phyloP scores from a whole-genome alignment of 2,888 invertebrate species.

The Folsomia candida region DNA sequence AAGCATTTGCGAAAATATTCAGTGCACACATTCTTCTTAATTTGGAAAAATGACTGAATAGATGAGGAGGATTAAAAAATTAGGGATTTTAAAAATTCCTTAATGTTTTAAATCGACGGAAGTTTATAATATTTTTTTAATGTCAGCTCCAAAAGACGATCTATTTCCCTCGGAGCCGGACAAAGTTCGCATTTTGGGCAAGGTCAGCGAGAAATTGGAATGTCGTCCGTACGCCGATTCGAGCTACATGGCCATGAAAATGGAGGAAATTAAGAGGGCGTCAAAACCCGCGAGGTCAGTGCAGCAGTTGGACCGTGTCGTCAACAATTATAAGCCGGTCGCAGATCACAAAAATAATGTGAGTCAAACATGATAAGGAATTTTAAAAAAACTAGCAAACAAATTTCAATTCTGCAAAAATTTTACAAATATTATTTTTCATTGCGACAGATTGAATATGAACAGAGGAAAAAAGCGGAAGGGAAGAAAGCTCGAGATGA shows the following conservation, averaged over 20 bases:
- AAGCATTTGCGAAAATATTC: no score
- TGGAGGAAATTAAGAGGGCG: slow-evolving; percentile 80
- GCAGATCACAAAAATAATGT: slow-evolving; percentile 90
- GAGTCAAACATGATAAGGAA: no score
- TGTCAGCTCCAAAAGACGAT: neutral
- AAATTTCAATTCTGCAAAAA: slow-evolving; percentile 21
- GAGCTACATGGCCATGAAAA: slow-evolving; percentile 86
- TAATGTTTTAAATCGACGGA: no score
- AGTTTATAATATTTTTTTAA: slow-evolving; percentile 53
- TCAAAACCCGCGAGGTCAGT: slow-evolving; percentile 83
- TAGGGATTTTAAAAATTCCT: no score
- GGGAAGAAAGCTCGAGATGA: slow-evolving; percentile 95
- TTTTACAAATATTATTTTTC: neutral
- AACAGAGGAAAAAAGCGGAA: slow-evolving; percentile 85
- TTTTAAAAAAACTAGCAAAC: slow-evolving; percentile 11
- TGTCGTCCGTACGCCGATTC: slow-evolving; percentile 82
- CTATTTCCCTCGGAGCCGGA: slow-evolving; percentile 64
- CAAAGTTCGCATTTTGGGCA: slow-evolving; percentile 85
- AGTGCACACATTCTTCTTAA: no score
- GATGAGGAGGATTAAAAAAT: no score
- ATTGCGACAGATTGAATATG: slow-evolving; percentile 83
- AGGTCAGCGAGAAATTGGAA: slow-evolving; percentile 93
- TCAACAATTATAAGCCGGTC: slow-evolving; percentile 87
- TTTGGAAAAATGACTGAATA: no score
- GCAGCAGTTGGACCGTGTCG: slow-evolving; percentile 80